These are phyloP conservation scores for Erythrocercus mccallii DNA, from an alignment of 2,113 vertebrate genomes.

Conservation along the genomic window DNA sequence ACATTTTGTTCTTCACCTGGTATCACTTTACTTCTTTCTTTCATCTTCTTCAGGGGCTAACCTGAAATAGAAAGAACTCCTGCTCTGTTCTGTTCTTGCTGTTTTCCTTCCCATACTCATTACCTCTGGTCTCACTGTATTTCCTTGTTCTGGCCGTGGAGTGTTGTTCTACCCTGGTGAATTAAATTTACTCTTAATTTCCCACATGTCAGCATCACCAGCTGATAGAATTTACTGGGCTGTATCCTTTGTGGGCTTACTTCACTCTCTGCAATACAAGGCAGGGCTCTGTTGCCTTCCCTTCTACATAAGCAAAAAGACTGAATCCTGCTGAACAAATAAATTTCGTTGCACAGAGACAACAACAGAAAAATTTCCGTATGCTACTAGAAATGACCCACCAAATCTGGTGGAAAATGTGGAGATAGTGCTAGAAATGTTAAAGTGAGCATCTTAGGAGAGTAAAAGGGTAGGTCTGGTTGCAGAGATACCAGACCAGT, in stretches of 20 bases:
- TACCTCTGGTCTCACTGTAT: background rate
- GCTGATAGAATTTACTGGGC: background rate
- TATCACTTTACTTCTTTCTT: background rate
- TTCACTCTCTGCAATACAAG: background rate
- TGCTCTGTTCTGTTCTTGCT: background rate
- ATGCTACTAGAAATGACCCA: background rate
- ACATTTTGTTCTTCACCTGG: background rate
- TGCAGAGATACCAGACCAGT: background rate
- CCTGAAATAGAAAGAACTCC: background rate
- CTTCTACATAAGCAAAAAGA: background rate
- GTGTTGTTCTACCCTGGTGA: background rate
- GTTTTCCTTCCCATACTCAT: background rate
- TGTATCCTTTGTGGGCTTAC: background rate
- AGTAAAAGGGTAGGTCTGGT: background rate
- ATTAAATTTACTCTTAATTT: background rate
- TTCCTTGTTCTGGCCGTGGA: background rate
- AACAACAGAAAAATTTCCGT: background rate
- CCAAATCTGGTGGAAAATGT: background rate
- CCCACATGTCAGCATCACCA: background rate
- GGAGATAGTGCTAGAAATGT: background rate
- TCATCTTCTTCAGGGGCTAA: background rate
- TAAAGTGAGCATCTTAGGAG: background rate
- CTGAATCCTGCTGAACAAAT: background rate
- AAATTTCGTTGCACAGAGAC: background rate
- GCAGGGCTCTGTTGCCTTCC: background rate